Evolutionary conservation across 1,140 invertebrate species (phyloP), one percentile per base, ranked within the genome.

Genomic region (Geopemphigus sp.): DNA sequence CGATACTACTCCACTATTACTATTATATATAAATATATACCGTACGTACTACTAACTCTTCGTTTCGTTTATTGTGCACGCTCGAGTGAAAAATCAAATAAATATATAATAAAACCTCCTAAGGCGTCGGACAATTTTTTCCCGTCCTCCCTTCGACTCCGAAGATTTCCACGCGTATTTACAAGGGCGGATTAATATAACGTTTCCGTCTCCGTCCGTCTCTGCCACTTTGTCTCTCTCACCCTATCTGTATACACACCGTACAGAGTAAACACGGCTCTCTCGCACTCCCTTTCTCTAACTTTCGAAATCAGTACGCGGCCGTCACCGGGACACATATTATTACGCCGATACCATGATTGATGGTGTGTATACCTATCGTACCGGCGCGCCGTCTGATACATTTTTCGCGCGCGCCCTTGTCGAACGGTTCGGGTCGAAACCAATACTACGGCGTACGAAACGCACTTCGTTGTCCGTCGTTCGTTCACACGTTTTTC

Each of bases 41-140:
- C n/a, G n/a, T 39, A 22, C 32, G 17, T 45, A 32, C 4, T 39
- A 32, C 19, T 22, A 66, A 66, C 32, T 66, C 32, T 66, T 66
- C 12, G n/a, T 66, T 39, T 68, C 64, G 64, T 68, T 68, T 32
- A 68, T n/a, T 12, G 64, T 68, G 39, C 39, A 68, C 0, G 64
- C 22, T 68, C 22, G 64, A 68, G 45, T 50, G 47, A 53, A 70
- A 70, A 53, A 70, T 53, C 66, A 70, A 70, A 70, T 70, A 70
- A 70, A 29, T 53, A 26, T 70, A 70, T 19, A 70, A 53, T 53
- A 53, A 70, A 53, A 70, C 24, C 10, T 70, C 66, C 15, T 12
- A 12, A 70, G 47, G 47, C 47, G 17, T 26, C 45, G 50, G 66
- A 70, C 22, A 53, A 70, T 4, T 68, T 45, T 66, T 61, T 66